Evolutionary conservation across 1,140 invertebrate genomes (phyloP), one percentile per base, ranked within the genome.

Genomic region (Bombus superbus): DNA sequence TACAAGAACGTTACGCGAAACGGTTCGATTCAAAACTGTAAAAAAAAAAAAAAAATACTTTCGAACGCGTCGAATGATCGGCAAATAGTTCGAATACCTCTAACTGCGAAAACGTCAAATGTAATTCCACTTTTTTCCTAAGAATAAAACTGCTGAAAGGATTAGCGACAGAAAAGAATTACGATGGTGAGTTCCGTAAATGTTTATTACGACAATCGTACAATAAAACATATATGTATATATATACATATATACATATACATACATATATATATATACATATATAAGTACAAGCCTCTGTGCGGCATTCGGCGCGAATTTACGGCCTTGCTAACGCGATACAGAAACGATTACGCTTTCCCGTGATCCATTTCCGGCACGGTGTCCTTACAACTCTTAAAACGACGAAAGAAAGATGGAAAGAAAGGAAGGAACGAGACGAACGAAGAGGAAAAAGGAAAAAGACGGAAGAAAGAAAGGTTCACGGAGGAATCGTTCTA

Each of bases 201-300:
- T 72, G 53, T 92, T 91, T 91, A 91, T 91, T 92, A 72, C 76
- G 79, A 80, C 66, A 44, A 86, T 64, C 79, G 47, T 88, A 86
- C 44, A 62, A 78, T 59, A 88, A 85, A 81, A 88, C 82, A 72
- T 90, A 62, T 18, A 6, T 18, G 6, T 53, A 47, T 18, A 47
- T 47, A 5, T 6, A 5, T 22, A 22, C 18, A 11, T 22, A 53
- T 22, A 53, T 53, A 15, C 18, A 5, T 47, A 6, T 18, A 5
- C 18, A 5, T 47, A 1, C 18, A 5, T 47, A 1, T 47, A 47
- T 47, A 47, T 6, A 53, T 8, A 53, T 53, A 22, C 6, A 53
- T 53, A 53, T 53, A 91, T 85, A 82, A 53, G n/a, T 89, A 92
- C 81, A 90, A 89, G 76, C 82, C 84, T 90, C 88, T 90, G 53